Conservation (phyloP, 2,113 vertebrate genomes). For the Eulemur rufifrons region DNA sequence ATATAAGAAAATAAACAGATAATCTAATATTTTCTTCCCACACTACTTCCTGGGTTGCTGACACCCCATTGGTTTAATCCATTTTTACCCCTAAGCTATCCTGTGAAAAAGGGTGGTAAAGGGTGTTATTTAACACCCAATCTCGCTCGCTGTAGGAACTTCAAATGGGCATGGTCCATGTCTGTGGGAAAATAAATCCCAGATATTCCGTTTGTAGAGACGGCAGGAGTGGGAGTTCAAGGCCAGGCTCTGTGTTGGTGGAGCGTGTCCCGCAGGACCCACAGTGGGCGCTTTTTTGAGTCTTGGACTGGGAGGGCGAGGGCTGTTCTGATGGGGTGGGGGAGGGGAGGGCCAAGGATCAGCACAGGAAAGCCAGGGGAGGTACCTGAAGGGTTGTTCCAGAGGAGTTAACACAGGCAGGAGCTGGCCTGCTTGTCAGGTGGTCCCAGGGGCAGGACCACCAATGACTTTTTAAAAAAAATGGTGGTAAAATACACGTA, state of each 20-base stretch:
- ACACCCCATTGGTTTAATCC: not conserved
- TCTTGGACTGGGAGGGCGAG: not conserved
- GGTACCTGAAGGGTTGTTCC: not conserved
- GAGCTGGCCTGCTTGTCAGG: not conserved
- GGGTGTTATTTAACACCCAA: not conserved
- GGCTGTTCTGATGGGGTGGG: not conserved
- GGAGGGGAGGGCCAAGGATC: not conserved
- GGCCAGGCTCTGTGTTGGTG: not conserved
- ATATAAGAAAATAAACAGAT: not conserved
- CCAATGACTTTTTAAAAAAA: not conserved
- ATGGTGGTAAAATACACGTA: not conserved
- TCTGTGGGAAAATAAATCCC: not conserved
- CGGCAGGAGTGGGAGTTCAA: not conserved
- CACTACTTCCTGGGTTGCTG: not conserved
- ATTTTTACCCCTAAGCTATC: not conserved
- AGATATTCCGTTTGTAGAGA: not conserved
- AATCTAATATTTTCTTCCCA: not conserved
- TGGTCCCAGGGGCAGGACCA: not conserved
- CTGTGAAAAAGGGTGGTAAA: not conserved
- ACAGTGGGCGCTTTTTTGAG: too few relatives aligned
- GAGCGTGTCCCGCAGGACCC: not conserved
- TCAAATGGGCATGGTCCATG: not conserved
- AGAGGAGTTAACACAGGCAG: too few relatives aligned
- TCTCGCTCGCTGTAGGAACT: not conserved
- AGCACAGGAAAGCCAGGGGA: not conserved